Evolutionary conservation across 2,888 invertebrate genomes (phyloP).

Genomic region (Tiliacea aurago): DNA sequence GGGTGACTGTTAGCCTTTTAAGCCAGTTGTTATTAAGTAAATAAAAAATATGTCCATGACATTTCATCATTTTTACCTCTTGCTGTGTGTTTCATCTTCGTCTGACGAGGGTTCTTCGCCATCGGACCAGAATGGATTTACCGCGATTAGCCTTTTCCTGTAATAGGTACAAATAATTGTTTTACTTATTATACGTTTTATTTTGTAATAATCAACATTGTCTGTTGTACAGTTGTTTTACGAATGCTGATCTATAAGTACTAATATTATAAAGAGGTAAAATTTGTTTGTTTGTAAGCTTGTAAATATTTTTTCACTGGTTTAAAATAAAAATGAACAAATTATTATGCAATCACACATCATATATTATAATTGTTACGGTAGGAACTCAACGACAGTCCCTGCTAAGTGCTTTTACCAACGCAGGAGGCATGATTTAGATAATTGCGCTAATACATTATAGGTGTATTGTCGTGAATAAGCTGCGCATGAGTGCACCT

Average conservation of each 20-base stretch:
- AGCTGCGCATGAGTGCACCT: conserved; percentile 1
- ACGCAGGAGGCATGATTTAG: conserved; percentile 1
- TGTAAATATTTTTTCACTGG: too few species aligned
- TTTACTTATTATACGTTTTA: background rate
- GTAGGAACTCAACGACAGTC: background rate
- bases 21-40: background rate
- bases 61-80: conserved; percentile 73
- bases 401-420: conserved; percentile 12
- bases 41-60: background rate
- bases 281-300: too few species aligned
- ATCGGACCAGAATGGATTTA: conserved; percentile 94
- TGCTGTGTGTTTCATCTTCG: conserved; percentile 82
- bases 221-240: too few species aligned
- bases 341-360: conserved; percentile 4
- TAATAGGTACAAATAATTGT: conserved; percentile 57
- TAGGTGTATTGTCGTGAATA: conserved; percentile 10
- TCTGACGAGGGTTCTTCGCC: conserved; percentile 92
- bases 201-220: background rate
- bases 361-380: background rate
- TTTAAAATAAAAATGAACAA: background rate
- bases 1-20: background rate
- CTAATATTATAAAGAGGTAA: too few species aligned
- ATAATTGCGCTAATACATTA: conserved; percentile 1
- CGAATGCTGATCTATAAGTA: background rate
- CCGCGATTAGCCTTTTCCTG: conserved; percentile 89